These are phyloP conservation scores for Drosophila melanosoma DNA, from an alignment of 2,888 invertebrate species.

Conservation along the genomic window DNA sequence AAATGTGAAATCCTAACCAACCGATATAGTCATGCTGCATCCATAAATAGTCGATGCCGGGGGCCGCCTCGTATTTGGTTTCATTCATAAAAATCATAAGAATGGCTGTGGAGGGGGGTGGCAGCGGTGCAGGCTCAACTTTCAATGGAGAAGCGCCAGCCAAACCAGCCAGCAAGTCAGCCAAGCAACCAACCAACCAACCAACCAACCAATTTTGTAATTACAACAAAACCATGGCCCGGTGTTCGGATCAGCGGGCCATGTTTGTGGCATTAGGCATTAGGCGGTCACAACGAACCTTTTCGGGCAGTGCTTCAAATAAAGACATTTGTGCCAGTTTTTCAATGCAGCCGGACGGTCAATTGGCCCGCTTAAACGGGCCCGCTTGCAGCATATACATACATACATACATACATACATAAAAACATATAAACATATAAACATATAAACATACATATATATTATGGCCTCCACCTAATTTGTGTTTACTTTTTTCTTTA, in stretches of 20 bases:
- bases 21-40: conserved; percentile 53
- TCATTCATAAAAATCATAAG: conserved; percentile 75
- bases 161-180: not conserved
- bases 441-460: not conserved
- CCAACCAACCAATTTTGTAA: conserved; percentile 72
- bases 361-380: conserved; percentile 24
- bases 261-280: conserved; percentile 38
- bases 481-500: conserved; percentile 47
- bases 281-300: conserved; percentile 51
- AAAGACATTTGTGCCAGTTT: conserved; percentile 77
- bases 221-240: conserved; percentile 57
- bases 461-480: conserved; percentile 50
- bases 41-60: conserved; percentile 67
- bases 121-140: conserved; percentile 35
- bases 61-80: conserved; percentile 56
- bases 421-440: not conserved
- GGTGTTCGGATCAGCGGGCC: conserved; percentile 37
- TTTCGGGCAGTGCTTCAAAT: conserved; percentile 51
- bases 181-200: conserved; percentile 53
- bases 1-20: conserved; percentile 71
- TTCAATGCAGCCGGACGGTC: conserved; percentile 37
- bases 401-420: not conserved
- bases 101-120: conserved; percentile 16
- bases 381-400: conserved; percentile 19
- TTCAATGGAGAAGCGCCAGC: conserved; percentile 54